phyloP scores from a whole-genome alignment of 2,113 vertebrate species.

The Catharus fuscescens region DNA sequence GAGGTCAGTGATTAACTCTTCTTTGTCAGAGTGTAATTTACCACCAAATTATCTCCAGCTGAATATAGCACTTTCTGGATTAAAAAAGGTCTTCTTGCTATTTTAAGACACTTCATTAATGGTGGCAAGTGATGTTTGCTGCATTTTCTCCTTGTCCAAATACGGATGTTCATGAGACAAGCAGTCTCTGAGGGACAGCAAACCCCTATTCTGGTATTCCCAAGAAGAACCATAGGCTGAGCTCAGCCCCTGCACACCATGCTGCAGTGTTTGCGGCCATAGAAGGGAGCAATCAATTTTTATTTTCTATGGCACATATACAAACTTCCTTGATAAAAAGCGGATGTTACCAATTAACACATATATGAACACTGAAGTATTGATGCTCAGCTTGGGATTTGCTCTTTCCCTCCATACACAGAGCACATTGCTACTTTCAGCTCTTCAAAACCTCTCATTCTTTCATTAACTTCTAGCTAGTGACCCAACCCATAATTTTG shows the following conservation, averaged over 20 bases:
- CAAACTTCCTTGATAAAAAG: conserved; percentile 1
- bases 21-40: conserved; percentile 46
- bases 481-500: neutral
- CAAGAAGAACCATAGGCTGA: neutral
- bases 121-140: neutral
- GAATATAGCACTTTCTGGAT: conserved; percentile 18
- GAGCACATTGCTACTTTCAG: neutral
- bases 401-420: neutral
- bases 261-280: accelerated
- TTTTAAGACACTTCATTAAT: conserved; percentile 5
- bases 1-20: conserved; percentile 70
- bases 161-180: neutral
- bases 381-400: neutral
- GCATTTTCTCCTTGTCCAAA: neutral
- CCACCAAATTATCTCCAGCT: conserved; percentile 17
- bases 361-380: neutral
- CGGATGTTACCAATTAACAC: neutral
- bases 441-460: neutral
- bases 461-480: neutral
- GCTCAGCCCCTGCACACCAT: neutral
- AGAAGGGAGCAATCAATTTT: neutral
- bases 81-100: neutral
- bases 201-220: neutral
- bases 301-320: neutral
- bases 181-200: neutral